A percentile compares a stretch with the other conserved stretches of the same genome.
These are phyloP conservation scores for Balanococcus diminutus DNA, from an alignment of 2,888 invertebrate species.

Conservation along the genomic window DNA sequence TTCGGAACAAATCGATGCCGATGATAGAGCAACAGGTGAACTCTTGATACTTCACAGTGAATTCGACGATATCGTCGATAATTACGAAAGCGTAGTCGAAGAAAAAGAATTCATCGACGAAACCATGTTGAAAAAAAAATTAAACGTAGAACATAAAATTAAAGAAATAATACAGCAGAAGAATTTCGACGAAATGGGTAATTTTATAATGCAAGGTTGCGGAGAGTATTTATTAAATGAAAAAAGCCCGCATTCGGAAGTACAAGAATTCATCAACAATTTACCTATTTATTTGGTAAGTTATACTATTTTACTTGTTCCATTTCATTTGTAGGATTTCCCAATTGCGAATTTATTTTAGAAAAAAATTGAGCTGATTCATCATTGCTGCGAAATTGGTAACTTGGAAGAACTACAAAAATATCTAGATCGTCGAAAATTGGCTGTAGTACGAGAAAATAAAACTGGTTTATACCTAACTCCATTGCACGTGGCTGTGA, in stretches of 20 bases:
- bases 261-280: conserved; percentile 85
- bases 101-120: conserved; percentile 57
- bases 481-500: conserved; percentile 83
- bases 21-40: not conserved
- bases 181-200: conserved; percentile 83
- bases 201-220: conserved; percentile 86
- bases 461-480: conserved; percentile 83
- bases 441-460: conserved; percentile 86
- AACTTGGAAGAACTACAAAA: conserved; percentile 83
- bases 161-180: conserved; percentile 57
- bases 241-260: conserved; percentile 74
- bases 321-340: not conserved
- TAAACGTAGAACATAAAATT: conserved; percentile 51
- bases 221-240: conserved; percentile 77
- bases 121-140: conserved; percentile 57
- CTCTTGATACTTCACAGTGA: not conserved
- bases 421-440: conserved; percentile 85
- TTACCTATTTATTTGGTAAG: conserved; percentile 85
- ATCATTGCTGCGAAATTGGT: conserved; percentile 83
- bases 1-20: not conserved
- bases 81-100: conserved; percentile 56
- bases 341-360: conserved; percentile 61
- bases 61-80: not conserved
- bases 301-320: conserved; percentile 42
- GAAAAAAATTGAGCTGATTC: conserved; percentile 89